Evolutionary conservation across 2,797 vertebrate genomes (phyloP).

Genomic region (Glyptemys insculpta): DNA sequence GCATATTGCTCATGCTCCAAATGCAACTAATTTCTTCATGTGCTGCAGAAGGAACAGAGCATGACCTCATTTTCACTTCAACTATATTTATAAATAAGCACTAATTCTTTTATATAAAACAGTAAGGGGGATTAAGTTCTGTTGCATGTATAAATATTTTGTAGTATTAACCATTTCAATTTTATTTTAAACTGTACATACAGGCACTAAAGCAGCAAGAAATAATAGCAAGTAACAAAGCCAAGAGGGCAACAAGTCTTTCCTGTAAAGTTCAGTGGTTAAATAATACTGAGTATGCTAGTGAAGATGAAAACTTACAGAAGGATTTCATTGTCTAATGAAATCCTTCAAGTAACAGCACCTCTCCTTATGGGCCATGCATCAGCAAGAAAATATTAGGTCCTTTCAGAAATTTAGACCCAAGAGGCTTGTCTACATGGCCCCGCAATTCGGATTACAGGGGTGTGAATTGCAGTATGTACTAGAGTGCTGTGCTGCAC

Average conservation of each 20-base stretch:
- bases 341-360: neutral
- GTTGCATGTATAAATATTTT: neutral
- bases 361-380: neutral
- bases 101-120: neutral
- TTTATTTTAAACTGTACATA: neutral
- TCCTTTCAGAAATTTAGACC: neutral
- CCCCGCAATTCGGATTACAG: neutral
- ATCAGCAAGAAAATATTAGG: neutral
- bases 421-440: neutral
- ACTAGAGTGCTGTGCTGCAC: neutral
- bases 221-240: neutral
- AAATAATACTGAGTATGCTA: neutral
- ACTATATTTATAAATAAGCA: neutral
- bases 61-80: neutral
- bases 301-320: neutral
- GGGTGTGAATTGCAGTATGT: neutral
- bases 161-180: neutral
- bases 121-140: neutral
- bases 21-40: neutral
- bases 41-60: neutral
- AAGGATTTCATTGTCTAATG: neutral
- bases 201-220: conserved; percentile 2
- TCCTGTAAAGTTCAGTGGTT: neutral
- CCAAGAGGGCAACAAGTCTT: neutral
- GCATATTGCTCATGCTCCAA: neutral